Conservation (phyloP, 2,113 vertebrate genomes). For the Calidris pygmaea region DNA sequence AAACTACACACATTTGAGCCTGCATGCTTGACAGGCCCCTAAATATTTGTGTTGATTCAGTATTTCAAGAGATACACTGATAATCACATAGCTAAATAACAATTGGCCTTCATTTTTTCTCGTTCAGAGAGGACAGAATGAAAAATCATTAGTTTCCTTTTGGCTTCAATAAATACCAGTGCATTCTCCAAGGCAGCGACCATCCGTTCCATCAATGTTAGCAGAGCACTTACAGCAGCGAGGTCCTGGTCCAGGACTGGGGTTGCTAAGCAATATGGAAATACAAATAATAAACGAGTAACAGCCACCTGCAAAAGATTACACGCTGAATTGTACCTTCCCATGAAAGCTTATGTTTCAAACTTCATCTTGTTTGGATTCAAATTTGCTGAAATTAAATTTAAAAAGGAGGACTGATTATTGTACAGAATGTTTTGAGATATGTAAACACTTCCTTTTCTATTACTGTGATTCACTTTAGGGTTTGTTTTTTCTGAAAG, state of each 20-base stretch:
- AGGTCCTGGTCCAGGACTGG: slow-evolving; percentile 21
- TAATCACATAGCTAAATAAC: neutral
- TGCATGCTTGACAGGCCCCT: neutral
- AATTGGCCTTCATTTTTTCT: neutral
- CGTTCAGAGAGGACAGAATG: neutral
- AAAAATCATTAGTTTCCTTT: slow-evolving; percentile 21
- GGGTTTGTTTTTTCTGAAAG: neutral
- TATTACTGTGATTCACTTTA: slow-evolving; percentile 4
- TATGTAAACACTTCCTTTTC: slow-evolving; percentile 26
- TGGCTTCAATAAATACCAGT: neutral
- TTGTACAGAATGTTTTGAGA: neutral
- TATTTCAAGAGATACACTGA: neutral
- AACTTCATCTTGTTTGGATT: slow-evolving; percentile 28
- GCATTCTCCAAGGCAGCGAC: neutral
- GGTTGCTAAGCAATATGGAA: slow-evolving; percentile 67
- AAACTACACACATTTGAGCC: neutral
- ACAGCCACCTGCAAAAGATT: slow-evolving; percentile 57
- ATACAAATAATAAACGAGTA: slow-evolving; percentile 54
- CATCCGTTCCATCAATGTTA: neutral
- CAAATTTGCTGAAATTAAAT: slow-evolving; percentile 6
- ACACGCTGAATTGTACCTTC: neutral
- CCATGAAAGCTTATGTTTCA: neutral
- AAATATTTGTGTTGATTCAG: slow-evolving; percentile 20
- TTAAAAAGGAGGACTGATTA: slow-evolving; percentile 6
- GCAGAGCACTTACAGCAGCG: neutral